These are phyloP conservation scores for Sinocyclocheilus anophthalmus DNA, from an alignment of 2,113 vertebrate genomes.

Conservation along the genomic window DNA sequence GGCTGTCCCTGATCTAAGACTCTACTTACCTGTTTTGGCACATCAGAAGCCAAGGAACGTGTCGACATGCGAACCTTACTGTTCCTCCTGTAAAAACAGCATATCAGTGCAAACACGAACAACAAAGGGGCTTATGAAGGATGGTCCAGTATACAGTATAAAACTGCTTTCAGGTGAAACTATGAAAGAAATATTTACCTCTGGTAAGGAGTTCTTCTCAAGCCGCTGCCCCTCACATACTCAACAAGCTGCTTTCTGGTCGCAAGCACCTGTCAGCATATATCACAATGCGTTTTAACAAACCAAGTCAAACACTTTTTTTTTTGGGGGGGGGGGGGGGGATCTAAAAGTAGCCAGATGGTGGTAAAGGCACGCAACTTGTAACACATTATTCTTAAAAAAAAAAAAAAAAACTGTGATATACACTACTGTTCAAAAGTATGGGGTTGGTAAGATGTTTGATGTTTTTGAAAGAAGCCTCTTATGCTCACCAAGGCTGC, in stretches of 20 bases:
- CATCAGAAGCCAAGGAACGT: conserved; percentile 72
- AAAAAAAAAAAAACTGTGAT: not conserved
- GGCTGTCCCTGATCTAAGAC: not conserved
- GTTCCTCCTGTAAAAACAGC: conserved; percentile 80
- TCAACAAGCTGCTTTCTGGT: conserved; percentile 96
- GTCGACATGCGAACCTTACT: conserved; percentile 83
- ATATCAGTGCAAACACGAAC: conserved; percentile 56
- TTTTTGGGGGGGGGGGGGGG: too few relatives aligned
- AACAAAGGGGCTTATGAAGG: not conserved
- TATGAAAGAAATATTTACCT: conserved; percentile 72
- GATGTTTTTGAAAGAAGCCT: not conserved
- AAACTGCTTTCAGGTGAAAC: not conserved
- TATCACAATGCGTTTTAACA: conserved; percentile 33
- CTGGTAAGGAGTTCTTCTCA: conserved; percentile 87
- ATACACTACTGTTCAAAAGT: too few relatives aligned
- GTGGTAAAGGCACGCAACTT: not conserved
- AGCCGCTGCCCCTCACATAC: conserved; percentile 85
- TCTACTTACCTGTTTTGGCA: conserved; percentile 88
- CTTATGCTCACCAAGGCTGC: too few relatives aligned
- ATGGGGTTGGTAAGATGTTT: not conserved
- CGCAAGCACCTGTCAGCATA: conserved; percentile 78
- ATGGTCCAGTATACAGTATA: too few relatives aligned
- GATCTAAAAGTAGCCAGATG: too few relatives aligned
- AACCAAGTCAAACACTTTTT: not conserved
- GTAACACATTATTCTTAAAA: not conserved